Conservation (phyloP, 2,797 vertebrate genomes). For the Neosalanx taihuensis region DNA sequence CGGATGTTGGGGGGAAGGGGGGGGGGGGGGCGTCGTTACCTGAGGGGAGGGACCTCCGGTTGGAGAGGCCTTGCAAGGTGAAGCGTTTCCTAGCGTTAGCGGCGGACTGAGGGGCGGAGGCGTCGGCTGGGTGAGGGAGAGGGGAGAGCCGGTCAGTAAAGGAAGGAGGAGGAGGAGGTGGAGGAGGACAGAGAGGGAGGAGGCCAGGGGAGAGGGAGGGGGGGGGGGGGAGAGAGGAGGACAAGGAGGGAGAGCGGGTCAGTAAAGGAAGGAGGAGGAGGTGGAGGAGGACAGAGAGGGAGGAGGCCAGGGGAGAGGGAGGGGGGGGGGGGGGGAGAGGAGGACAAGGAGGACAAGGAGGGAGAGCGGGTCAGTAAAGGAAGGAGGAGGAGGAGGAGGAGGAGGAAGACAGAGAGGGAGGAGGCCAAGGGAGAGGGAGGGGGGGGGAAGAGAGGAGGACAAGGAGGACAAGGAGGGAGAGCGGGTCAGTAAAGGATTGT, state of each 20-base stretch:
- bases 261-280: conserved; percentile 8
- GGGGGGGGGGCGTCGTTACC: conserved; percentile 70
- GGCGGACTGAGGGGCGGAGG: conserved; percentile 77
- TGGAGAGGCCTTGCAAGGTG: conserved; percentile 93
- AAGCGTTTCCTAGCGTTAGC: conserved; percentile 91
- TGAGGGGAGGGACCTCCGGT: conserved; percentile 89
- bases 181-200: neutral
- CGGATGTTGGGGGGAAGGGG: neutral
- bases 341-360: conserved; percentile 8
- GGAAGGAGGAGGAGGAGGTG: neutral
- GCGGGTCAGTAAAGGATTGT: neutral
- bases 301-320: neutral
- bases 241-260: conserved; percentile 19
- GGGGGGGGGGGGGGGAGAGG: no score
- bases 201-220: neutral
- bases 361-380: no score
- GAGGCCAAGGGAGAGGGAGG: neutral
- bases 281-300: neutral
- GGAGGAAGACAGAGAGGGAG: neutral
- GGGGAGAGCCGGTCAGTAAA: conserved; percentile 59
- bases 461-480: conserved; percentile 15
- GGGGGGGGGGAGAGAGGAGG: conserved; percentile 8
- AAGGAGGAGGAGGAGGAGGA: neutral
- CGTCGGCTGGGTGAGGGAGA: conserved; percentile 77
- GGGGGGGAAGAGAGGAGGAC: neutral